phyloP scores from a whole-genome alignment of 1,140 invertebrate species.

The Cecropterus lyciades region DNA sequence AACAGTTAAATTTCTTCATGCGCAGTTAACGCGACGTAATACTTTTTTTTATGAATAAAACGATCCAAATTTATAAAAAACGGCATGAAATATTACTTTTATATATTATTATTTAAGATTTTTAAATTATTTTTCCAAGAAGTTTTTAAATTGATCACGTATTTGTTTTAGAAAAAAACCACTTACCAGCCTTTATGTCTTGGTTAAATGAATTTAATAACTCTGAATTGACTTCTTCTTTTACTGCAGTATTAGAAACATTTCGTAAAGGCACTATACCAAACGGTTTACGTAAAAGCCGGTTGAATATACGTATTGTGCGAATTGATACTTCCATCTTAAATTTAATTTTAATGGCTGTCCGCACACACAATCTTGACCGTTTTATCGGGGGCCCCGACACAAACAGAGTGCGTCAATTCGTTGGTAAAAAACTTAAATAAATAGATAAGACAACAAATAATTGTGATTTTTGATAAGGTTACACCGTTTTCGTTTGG shows the following conservation, averaged over 20 bases:
- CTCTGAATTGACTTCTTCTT: constrained; percentile 62
- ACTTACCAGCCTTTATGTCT: constrained; percentile 67
- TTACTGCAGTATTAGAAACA: constrained; percentile 52
- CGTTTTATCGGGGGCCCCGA: background rate
- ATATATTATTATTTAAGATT: too few relatives aligned
- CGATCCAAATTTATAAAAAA: too few relatives aligned
- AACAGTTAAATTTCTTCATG: too few relatives aligned
- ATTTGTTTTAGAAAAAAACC: too few relatives aligned
- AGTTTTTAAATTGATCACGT: too few relatives aligned
- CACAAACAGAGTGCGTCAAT: background rate
- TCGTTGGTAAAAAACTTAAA: constrained; percentile 2
- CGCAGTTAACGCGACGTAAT: too few relatives aligned
- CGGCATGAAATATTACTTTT: too few relatives aligned
- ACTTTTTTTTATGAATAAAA: too few relatives aligned
- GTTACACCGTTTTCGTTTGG: constrained; percentile 7
- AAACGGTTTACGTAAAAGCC: constrained; percentile 63
- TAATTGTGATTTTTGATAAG: background rate
- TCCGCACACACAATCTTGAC: constrained; percentile 3
- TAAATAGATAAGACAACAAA: constrained; percentile 8
- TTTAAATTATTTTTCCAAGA: too few relatives aligned
- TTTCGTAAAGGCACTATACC: constrained; percentile 48
- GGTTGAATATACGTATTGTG: constrained; percentile 54
- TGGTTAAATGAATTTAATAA: constrained; percentile 62
- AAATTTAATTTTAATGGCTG: background rate
- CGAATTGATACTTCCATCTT: constrained; percentile 63